A percentile compares a stretch with the other conserved stretches of the same genome.
Evolutionary conservation across 2,113 vertebrate genomes (phyloP).

Genomic region (Poicephalus meyeri): DNA sequence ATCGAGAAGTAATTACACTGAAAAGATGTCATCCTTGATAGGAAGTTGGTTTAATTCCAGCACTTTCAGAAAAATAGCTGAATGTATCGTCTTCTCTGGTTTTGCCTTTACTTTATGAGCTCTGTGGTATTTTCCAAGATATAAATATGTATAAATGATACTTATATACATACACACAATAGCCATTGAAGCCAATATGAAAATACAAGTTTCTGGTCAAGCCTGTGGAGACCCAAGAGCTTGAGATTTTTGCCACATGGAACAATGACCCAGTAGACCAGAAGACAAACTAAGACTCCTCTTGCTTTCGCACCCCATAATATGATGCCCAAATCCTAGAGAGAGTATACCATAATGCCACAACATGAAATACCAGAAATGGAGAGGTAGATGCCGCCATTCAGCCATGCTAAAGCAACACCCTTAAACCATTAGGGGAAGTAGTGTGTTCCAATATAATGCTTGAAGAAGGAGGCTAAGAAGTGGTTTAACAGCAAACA

Average conservation of each 20-base stretch:
- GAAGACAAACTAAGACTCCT: neutral
- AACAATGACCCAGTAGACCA: neutral
- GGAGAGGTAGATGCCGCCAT: neutral
- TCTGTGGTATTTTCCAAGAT: neutral
- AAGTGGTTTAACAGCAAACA: neutral
- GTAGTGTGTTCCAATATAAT: fast-evolving
- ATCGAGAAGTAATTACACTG: neutral
- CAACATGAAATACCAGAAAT: neutral
- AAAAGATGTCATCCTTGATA: neutral
- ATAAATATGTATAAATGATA: neutral
- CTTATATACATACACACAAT: neutral
- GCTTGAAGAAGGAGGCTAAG: neutral
- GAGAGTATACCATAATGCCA: neutral
- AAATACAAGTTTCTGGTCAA: neutral
- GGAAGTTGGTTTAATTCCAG: neutral
- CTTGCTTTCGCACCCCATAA: neutral
- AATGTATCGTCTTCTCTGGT: neutral
- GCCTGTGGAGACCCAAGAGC: neutral
- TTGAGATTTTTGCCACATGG: neutral
- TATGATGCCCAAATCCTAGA: neutral
- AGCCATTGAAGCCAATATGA: neutral
- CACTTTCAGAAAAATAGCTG: neutral
- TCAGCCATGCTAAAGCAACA: neutral
- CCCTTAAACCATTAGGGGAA: neutral
- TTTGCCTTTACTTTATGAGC: neutral